Evolutionary conservation across 2,113 vertebrate species (phyloP).

Genomic region (Sylvia atricapilla): DNA sequence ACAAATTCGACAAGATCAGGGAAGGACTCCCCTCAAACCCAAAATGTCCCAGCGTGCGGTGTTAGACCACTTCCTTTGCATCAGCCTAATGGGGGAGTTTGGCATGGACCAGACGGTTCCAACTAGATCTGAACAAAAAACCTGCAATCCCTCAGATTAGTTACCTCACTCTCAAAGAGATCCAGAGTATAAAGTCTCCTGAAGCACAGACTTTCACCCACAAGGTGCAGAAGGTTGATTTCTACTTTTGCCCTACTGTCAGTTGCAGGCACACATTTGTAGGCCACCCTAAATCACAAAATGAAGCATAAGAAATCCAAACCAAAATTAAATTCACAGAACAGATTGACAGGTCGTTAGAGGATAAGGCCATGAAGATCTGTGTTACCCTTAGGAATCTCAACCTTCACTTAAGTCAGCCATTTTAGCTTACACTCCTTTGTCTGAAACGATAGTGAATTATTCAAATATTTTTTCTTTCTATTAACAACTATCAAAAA

Average conservation of each 20-base stretch:
- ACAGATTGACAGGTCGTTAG: not conserved
- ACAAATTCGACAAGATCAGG: not conserved
- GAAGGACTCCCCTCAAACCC: not conserved
- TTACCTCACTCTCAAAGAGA: not conserved
- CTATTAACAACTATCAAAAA: not conserved
- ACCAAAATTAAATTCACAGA: not conserved
- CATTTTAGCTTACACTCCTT: not conserved
- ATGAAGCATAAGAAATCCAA: not conserved
- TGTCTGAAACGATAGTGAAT: not conserved
- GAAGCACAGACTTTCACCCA: not conserved
- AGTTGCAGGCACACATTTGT: not conserved
- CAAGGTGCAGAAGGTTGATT: not conserved
- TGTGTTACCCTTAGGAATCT: not conserved
- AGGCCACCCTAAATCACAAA: not conserved
- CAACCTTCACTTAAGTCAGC: not conserved
- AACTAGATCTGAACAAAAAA: not conserved
- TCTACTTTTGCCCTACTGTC: not conserved
- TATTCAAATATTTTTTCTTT: not conserved
- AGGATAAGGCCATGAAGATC: not conserved
- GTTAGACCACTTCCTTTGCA: not conserved
- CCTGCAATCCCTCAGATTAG: not conserved
- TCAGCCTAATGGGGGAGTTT: not conserved
- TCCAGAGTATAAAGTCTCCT: not conserved
- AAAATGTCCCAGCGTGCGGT: accelerated
- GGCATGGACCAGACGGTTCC: not conserved